phyloP scores from a whole-genome alignment of 2,113 vertebrate genomes.

The Trogon surrucura region DNA sequence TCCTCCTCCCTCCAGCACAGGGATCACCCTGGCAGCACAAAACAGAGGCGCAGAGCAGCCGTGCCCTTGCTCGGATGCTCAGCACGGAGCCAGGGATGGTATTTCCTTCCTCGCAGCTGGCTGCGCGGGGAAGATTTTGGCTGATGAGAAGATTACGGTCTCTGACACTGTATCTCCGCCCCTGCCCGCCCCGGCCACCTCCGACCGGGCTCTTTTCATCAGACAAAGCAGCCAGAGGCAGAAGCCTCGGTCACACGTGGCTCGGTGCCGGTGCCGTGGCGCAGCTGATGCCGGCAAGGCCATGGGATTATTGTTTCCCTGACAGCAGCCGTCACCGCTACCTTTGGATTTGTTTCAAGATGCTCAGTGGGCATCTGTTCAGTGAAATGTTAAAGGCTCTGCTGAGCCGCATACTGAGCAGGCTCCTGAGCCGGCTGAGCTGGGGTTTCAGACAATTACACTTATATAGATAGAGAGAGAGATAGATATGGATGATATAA shows the following conservation, averaged over 20 bases:
- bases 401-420: conserved; percentile 34
- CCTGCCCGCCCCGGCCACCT: background rate
- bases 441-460: background rate
- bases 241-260: background rate
- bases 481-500: too few species aligned
- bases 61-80: background rate
- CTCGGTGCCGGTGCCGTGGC: background rate
- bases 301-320: conserved; percentile 35
- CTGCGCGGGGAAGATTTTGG: background rate
- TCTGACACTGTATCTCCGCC: background rate
- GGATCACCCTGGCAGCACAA: background rate
- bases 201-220: background rate
- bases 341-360: conserved; percentile 56
- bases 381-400: background rate
- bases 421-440: background rate
- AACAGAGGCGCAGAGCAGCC: background rate
- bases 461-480: too few species aligned
- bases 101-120: background rate
- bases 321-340: conserved; percentile 37
- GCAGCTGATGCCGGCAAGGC: conserved; percentile 4
- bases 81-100: background rate
- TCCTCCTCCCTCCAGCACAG: background rate
- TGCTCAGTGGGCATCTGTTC: conserved; percentile 61
- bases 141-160: background rate
- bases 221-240: background rate